Evolutionary conservation across 2,888 invertebrate species (phyloP), one percentile per base, ranked within the genome.

Genomic region (Tetragonisca angustula): DNA sequence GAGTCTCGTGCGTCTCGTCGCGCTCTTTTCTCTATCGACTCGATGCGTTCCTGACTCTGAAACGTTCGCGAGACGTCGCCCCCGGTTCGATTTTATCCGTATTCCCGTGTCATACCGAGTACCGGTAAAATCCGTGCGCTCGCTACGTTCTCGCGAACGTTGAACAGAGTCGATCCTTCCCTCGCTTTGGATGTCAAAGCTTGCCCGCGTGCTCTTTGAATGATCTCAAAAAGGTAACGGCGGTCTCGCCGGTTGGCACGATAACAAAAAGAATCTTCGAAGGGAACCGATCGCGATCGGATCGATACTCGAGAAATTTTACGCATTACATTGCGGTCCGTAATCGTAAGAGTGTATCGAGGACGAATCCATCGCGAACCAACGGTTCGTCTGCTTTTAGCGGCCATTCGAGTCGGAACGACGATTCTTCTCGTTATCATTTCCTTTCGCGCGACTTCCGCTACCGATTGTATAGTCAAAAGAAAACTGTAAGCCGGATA

Each of bases 261-360:
- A 32, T 36, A 21, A 61, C 62, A 1, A 24, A n/a, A 68, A 54
- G 71, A 72, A 69, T 32, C 43, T 11, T 43, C 43, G 43, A 24
- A 13, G 17, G 4, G 82, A n/a, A 24, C 6, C 54, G 27, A n/a
- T 56, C 24, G 50, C 52, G n/a, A 27, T 21, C 11, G 61, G 62
- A 52, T 21, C n/a, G 69, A 62, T 78, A 62, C 74, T 76, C 81
- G 91, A 86, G 90, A 93, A 93, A 93, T 93, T 90, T 92, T 92
- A 87, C 83, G 88, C 87, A 84, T 94, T 93, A 93, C 91, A 88
- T 89, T 90, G 93, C 94, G 93, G 93, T 94, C 92, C 76, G 92
- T 94, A 93, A 92, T 90, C 87, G 84, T 84, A 91, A 93, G 90
- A 93, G 89, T 91, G 90, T 92, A 92, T 86, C 90, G 84, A 78